Conservation (phyloP, 1,140 invertebrate genomes). For the Scylla paramamosain region DNA sequence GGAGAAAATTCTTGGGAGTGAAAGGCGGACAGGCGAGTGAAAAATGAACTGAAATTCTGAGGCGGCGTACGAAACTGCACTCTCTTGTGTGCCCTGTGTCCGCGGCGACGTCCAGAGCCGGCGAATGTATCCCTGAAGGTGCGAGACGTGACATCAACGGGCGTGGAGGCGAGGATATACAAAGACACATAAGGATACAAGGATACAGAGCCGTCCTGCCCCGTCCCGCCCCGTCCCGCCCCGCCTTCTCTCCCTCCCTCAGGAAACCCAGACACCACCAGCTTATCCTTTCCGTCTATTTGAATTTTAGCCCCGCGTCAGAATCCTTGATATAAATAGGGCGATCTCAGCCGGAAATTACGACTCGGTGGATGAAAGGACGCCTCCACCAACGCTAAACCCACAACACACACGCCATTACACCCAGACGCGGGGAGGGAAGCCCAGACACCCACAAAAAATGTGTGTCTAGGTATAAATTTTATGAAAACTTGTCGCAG, state of each 20-base stretch:
- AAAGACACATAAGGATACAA: not conserved
- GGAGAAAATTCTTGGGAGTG: conserved; percentile 66
- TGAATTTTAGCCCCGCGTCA: not conserved
- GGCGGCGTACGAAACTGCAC: conserved; percentile 42
- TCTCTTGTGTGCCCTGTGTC: not conserved
- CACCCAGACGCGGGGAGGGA: not conserved
- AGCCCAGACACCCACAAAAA: not conserved
- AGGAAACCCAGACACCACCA: not conserved
- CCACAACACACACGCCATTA: not conserved
- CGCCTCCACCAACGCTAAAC: not conserved
- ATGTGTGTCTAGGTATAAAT: not conserved
- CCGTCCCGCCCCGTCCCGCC: no score
- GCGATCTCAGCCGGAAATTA: not conserved
- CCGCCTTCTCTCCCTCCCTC: not conserved
- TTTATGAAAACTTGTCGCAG: not conserved
- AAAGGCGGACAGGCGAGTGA: conserved; percentile 52
- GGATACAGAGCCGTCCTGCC: not conserved
- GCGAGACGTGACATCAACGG: not conserved
- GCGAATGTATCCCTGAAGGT: not conserved
- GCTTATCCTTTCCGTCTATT: not conserved
- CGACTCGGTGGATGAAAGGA: not conserved
- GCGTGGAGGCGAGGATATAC: no score
- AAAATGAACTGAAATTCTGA: conserved; percentile 64
- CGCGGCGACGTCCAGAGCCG: conserved; percentile 15
- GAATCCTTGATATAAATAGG: not conserved